Base-by-base conservation (phyloP, 2,888 invertebrate species). In the Petrolisthes manimaculis region DNA sequence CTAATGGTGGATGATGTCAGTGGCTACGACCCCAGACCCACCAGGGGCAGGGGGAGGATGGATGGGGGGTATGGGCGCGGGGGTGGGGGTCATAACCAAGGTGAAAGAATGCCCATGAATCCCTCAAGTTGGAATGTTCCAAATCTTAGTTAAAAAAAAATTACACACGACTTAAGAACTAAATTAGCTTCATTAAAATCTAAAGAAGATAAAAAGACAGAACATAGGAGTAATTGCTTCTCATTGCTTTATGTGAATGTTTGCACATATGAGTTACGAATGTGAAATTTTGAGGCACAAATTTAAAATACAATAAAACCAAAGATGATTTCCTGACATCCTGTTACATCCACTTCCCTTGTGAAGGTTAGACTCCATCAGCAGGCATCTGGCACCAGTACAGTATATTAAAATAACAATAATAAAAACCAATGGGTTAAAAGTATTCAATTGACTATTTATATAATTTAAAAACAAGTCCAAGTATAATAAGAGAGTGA, bases 51-150 rank as follows among this genome's bases (percentile, higher is more conserved):
- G 53, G 71, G 21, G 71, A 4, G 71, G 4, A 3, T 3, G 55
- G 5, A 53, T 12, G 21, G 61, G 18, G 61, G 71, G 71, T 6
- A n/a, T 71, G 71, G 71, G 71, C 6, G 71, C 14, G 69, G 74
- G 84, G 74, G 75, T 75, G 71, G 71, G 71, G 14, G n/a, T n/a
- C 81, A 81, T 84, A 84, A 81, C 84, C 84, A 80, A 75, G 84
- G 83, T 88, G 88, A 88, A 88, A 88, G 86, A 89, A 89, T 89
- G 89, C 89, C 89, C 89, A 56, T 82, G 86, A 86, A 89, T 89
- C 89, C 89, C 89, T 77, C 69, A 79, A 88, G 82, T 86, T 89
- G 89, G 89, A 89, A 89, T 89, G 89, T 89, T 89, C 89, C 89
- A 89, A 89, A 86, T 86, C 89, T 89, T 86, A 89, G 85, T 89